Evolutionary conservation across 30 jellyfish, hydroid and myxozoan genomes (phyloP), one percentile per base, ranked within the genome.

Genomic region (Morbakka virulenta): DNA sequence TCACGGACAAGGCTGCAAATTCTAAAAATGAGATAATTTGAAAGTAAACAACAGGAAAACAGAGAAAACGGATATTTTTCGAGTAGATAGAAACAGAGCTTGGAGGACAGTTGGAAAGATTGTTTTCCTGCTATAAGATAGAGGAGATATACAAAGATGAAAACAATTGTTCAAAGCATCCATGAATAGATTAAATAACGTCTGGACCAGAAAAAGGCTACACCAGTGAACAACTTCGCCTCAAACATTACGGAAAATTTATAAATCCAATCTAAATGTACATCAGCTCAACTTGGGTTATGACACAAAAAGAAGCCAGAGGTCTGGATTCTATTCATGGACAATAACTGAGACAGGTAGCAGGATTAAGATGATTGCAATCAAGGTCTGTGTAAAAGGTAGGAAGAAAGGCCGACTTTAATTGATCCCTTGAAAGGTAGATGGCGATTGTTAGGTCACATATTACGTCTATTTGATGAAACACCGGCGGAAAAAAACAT

Each of bases 191-290:
- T 67, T 67, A 22, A 25, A 31, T 67, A n/a, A 28, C 25, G 20
- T 27, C 66, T 32, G 66, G 79, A 9, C 32, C 36, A 53, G 77
- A n/a, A 74, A 74, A 74, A 74, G 78, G 34, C 32, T 50, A 75
- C 64, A 27, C 33, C 78, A 52, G 87, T 57, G 87, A 75, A 33
- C 32, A 75, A 62, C 87, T 52, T 61, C 87, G 67, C 78, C 78
- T 75, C 78, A 29, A 75, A 52, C 78, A 53, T 52, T 75, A 75
- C 67, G 25, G 33, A 29, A 75, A 50, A 75, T 77, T 57, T n/a
- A n/a, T n/a, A n/a, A n/a, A n/a, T n/a, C n/a, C n/a, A n/a, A n/a
- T n/a, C n/a, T n/a, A n/a, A n/a, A n/a, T n/a, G n/a, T n/a, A n/a
- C n/a, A n/a, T n/a, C n/a, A n/a, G n/a, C n/a, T n/a, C n/a, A n/a